phyloP scores from a whole-genome alignment of 2,888 invertebrate species.

The Crossocerus cetratus region DNA sequence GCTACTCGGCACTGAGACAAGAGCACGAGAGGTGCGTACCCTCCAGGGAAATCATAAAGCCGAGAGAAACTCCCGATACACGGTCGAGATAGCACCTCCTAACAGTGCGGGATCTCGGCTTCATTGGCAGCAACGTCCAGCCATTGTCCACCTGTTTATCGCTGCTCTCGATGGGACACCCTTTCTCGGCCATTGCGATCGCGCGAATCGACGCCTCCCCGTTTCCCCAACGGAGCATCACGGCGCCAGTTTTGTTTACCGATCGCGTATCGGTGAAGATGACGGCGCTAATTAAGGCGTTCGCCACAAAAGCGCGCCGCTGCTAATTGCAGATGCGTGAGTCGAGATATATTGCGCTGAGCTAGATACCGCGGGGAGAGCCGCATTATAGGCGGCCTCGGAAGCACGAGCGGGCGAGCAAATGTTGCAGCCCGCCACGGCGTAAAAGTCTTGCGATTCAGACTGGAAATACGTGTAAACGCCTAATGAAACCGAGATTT shows the following conservation, averaged over 20 bases:
- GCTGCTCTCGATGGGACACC: no score
- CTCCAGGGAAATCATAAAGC: no score
- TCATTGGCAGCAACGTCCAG: neutral
- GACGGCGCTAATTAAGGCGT: constrained; percentile 56
- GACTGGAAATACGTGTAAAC: constrained; percentile 69
- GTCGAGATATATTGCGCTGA: constrained; percentile 63
- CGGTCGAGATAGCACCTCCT: no score
- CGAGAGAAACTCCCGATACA: no score
- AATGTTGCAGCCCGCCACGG: constrained; percentile 42
- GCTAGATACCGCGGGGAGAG: constrained; percentile 61
- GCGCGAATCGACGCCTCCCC: no score
- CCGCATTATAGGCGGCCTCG: constrained; percentile 46
- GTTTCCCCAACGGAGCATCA: no score
- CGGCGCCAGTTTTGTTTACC: constrained; percentile 12
- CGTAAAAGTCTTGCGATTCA: constrained; percentile 60
- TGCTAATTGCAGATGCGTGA: constrained; percentile 67
- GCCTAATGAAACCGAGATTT: constrained; percentile 70
- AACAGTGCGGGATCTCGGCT: neutral
- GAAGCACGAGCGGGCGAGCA: constrained; percentile 15
- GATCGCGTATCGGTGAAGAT: constrained; percentile 40
- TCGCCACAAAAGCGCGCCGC: constrained; percentile 51
- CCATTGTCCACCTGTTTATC: no score
- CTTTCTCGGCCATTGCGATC: no score
- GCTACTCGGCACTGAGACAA: no score
- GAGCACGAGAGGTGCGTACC: no score